Conservation (phyloP, 2,113 vertebrate species). For the Neolamprologus sp. region DNA sequence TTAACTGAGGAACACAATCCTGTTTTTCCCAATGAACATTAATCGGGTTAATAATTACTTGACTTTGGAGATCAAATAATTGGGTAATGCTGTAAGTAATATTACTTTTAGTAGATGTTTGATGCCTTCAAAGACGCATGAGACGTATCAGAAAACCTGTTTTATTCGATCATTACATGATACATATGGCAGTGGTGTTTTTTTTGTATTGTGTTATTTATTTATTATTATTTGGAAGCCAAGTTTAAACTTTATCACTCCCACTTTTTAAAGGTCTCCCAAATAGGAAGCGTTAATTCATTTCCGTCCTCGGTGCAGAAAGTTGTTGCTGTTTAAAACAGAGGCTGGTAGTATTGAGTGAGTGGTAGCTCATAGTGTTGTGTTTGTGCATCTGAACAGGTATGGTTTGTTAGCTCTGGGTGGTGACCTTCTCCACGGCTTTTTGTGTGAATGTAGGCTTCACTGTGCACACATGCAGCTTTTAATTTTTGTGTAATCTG, state of each 20-base stretch:
- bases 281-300: not conserved
- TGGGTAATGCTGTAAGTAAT: not conserved
- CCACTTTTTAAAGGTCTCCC: not conserved
- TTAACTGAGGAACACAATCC: not conserved
- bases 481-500: not conserved
- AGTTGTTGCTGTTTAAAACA: not conserved
- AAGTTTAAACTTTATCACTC: not conserved
- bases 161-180: not conserved
- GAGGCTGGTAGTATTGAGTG: not conserved
- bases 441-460: not conserved
- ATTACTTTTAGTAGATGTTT: not conserved
- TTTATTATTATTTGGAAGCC: not conserved
- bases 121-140: not conserved
- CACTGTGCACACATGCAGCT: not conserved
- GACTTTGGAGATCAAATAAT: not conserved
- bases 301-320: not conserved
- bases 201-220: not conserved
- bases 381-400: slow-evolving; percentile 45
- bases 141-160: not conserved
- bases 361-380: not conserved
- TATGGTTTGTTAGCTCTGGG: slow-evolving; percentile 59
- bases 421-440: not conserved
- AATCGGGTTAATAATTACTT: not conserved
- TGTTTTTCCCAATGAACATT: not conserved
- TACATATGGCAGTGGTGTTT: not conserved